Evolutionary conservation across 2,888 invertebrate species (phyloP), one percentile per base, ranked within the genome.

Genomic region (Stenodema calcarata): DNA sequence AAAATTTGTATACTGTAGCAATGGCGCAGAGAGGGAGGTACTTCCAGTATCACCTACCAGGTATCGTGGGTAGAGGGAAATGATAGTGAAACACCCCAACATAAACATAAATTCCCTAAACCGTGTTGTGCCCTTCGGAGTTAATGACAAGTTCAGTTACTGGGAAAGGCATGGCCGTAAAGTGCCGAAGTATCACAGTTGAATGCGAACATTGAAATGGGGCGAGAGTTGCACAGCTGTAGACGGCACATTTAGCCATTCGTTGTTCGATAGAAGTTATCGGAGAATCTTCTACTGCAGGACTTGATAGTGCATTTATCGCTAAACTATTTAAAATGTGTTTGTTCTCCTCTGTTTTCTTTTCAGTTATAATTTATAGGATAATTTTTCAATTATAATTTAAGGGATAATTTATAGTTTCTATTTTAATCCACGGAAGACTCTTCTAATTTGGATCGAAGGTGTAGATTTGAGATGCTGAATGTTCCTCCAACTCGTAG

Each of bases 71-170:
- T 28, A 9, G 73, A 44, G 41, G 44, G 42, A 14, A 82, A 54
- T 82, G 82, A 69, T 69, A 41, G 41, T 69, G 42, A 82, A 82
- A 82, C 30, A n/a, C 62, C 42, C 35, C 18, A 35, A 69, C 82
- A 69, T 82, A 82, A 35, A 69, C 82, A 69, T 82, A 82, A 82
- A 82, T 82, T 82, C 41, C 41, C 69, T n/a, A n/a, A 16, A 4
- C 78, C 44, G 14, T 9, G 27, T 23, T 50, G 30, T 28, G 28
- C 79, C 79, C 27, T 23, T 62, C 54, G 41, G 27, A 28, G 41
- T 78, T 78, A 2, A 27, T 69, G 69, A 69, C 62, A 82, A 54
- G 69, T 82, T 82, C 69, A 82, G 62, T 16, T 9, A 35, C 41
- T 11, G 27, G 14, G 78, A 7, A 4, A 69, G 82, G 82, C 35